These are phyloP conservation scores for Eclectus roratus DNA, from an alignment of 2,113 vertebrate genomes.

Conservation along the genomic window DNA sequence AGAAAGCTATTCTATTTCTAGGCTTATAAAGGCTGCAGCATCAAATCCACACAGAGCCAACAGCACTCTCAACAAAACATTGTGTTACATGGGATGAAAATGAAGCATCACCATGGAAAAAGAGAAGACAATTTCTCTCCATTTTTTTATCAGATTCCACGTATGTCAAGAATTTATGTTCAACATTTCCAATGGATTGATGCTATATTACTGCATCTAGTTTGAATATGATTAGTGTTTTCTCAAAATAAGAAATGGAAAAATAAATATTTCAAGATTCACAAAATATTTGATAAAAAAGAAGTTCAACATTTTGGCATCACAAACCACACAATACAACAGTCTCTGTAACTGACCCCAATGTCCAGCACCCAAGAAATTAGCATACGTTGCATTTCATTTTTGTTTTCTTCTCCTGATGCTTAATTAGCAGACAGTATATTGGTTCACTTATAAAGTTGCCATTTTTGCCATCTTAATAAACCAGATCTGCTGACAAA, in stretches of 20 bases:
- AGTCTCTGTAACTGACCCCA: constrained; percentile 16
- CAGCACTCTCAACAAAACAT: not conserved
- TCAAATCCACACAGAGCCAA: not conserved
- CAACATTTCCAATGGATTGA: not conserved
- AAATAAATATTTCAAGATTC: not conserved
- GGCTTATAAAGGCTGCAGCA: not conserved
- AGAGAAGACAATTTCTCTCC: not conserved
- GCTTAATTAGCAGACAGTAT: constrained; percentile 50
- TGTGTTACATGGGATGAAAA: not conserved
- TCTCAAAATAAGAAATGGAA: not conserved
- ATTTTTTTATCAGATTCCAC: not conserved
- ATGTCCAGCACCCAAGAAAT: constrained; percentile 45
- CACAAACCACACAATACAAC: not conserved
- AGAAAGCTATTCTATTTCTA: not conserved
- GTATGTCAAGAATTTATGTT: not conserved
- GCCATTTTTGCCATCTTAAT: constrained; percentile 57
- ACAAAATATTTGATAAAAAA: constrained; percentile 5
- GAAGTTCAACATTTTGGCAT: not conserved
- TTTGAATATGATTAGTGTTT: not conserved
- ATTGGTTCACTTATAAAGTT: constrained; percentile 48
- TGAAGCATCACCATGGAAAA: not conserved
- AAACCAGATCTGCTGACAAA: constrained; percentile 34
- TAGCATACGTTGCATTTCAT: not conserved
- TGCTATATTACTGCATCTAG: not conserved
- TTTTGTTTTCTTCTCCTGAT: constrained; percentile 34